Conservation (phyloP, 2,888 invertebrate species). For the Cinara cedri region DNA sequence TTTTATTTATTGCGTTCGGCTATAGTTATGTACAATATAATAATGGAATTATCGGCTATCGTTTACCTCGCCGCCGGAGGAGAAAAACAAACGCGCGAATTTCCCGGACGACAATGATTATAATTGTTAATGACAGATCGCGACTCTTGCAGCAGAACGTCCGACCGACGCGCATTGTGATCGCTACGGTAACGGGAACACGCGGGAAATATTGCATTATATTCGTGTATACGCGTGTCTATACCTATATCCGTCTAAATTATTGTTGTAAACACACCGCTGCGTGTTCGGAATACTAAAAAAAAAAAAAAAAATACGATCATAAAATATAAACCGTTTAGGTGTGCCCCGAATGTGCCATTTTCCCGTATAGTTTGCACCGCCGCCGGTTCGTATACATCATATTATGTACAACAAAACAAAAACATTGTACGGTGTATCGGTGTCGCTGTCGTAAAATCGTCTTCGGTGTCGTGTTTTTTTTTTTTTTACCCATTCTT, state of each 20-base stretch:
- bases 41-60: too few relatives aligned
- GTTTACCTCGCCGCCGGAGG: too few relatives aligned
- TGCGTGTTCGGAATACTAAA: conserved; percentile 40
- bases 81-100: too few relatives aligned
- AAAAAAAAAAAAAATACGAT: neutral
- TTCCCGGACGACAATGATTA: too few relatives aligned
- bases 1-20: too few relatives aligned
- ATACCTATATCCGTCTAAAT: neutral
- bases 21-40: too few relatives aligned
- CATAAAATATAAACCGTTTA: neutral
- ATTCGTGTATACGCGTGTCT: neutral
- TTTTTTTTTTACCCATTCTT: neutral
- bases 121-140: too few relatives aligned
- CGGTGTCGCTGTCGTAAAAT: conserved; percentile 18
- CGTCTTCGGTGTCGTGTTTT: conserved; percentile 9
- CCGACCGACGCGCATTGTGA: too few relatives aligned
- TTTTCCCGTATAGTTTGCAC: neutral
- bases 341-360: conserved; percentile 40
- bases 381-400: neutral
- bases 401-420: too few relatives aligned
- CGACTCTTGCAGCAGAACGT: too few relatives aligned
- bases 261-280: neutral
- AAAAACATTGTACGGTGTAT: neutral
- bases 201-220: conserved; percentile 25
- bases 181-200: neutral